Conservation (phyloP, 2,888 invertebrate species). For the Seladonia tumulorum region DNA sequence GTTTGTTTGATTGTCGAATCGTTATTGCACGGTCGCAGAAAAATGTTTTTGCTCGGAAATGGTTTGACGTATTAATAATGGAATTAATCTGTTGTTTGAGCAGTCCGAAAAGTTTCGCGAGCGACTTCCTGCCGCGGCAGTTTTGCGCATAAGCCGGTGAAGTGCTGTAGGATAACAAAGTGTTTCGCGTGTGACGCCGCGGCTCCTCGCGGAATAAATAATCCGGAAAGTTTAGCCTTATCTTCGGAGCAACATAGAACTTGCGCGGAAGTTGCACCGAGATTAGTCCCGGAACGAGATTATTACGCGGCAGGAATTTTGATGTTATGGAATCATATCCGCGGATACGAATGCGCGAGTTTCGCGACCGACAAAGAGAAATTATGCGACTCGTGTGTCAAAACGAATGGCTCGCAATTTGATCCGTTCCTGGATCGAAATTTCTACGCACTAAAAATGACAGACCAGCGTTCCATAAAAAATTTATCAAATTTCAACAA, state of each 20-base stretch:
- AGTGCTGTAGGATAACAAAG: constrained; percentile 18
- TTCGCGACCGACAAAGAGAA: no score
- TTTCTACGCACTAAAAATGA: no score
- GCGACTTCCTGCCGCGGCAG: constrained; percentile 11
- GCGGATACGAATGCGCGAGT: background rate
- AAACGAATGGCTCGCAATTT: background rate
- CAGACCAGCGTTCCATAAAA: no score
- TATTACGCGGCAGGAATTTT: constrained; percentile 32
- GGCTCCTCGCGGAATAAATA: constrained; percentile 31
- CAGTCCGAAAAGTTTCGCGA: constrained; percentile 30
- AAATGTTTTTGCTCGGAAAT: background rate
- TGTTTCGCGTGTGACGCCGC: constrained; percentile 28
- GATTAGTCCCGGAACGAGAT: constrained; percentile 46
- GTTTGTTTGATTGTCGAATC: no score
- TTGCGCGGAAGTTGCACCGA: constrained; percentile 26
- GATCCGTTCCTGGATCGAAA: no score
- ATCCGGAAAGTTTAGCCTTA: constrained; percentile 35
- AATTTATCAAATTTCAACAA: no score
- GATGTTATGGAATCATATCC: background rate
- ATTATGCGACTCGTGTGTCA: background rate
- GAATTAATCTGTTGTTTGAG: constrained; percentile 20
- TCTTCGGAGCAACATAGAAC: constrained; percentile 31
- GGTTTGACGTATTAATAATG: background rate
- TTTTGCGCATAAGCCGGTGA: constrained; percentile 16
- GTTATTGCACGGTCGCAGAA: no score